Conservation (phyloP, 2,113 vertebrate species). For the Quiscalus mexicanus region DNA sequence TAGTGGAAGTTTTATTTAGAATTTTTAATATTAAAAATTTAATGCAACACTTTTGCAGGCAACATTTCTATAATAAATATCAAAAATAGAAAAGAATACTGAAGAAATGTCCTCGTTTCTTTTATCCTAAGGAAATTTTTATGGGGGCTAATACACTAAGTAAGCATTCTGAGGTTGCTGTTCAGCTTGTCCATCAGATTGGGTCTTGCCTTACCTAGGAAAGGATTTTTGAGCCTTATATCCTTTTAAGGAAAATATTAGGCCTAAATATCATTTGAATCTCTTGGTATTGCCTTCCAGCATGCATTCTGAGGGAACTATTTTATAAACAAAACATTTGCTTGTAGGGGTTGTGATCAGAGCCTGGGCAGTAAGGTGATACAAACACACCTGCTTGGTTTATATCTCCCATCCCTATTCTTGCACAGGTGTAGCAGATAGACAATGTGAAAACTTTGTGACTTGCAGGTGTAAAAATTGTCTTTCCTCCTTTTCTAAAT, state of each 20-base stretch:
- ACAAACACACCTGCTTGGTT: neutral
- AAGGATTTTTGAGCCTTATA: neutral
- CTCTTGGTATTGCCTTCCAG: neutral
- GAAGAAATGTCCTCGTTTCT: neutral
- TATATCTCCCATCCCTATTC: neutral
- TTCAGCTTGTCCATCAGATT: neutral
- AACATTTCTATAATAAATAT: neutral
- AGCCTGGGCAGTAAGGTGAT: neutral
- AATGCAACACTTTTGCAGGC: neutral
- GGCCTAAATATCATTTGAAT: neutral
- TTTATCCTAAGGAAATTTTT: neutral
- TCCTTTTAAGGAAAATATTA: neutral
- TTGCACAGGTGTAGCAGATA: neutral
- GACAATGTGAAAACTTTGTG: neutral
- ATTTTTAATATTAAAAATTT: neutral
- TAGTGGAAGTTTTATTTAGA: neutral
- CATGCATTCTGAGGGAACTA: neutral
- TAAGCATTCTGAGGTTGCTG: neutral
- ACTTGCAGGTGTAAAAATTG: neutral
- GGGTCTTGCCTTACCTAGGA: neutral
- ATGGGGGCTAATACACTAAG: neutral
- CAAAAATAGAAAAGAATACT: neutral
- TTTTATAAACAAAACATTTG: neutral
- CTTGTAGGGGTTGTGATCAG: neutral
- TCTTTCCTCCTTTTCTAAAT: neutral